Conservation (phyloP, 1,140 invertebrate species). For the Papilio polyxenes region DNA sequence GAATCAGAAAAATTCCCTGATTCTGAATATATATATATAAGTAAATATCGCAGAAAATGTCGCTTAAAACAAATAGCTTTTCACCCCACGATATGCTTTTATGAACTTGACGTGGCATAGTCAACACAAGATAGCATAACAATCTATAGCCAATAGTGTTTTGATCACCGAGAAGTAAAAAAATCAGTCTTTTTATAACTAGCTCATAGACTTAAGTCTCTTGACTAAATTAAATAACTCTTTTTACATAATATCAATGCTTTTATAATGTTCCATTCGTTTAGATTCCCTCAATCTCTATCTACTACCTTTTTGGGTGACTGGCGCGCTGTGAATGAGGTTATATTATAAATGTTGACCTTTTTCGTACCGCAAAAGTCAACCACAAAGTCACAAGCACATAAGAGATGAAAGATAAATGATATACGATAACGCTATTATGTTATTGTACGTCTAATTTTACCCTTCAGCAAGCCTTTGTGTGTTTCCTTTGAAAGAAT, state of each 20-base stretch:
- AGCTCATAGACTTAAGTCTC: no score
- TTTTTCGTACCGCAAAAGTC: not conserved
- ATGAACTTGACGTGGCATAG: no score
- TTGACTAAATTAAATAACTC: no score
- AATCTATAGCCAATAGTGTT: not conserved
- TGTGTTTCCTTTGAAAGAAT: not conserved
- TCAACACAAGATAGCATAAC: not conserved
- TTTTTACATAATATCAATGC: no score
- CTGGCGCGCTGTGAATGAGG: no score
- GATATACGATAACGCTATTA: constrained; percentile 28
- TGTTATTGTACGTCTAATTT: constrained; percentile 21
- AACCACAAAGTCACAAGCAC: not conserved
- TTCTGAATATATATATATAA: no score
- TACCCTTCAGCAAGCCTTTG: constrained; percentile 19
- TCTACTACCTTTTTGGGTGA: not conserved
- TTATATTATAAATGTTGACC: not conserved
- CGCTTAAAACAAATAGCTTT: no score
- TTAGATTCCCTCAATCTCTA: not conserved
- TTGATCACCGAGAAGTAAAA: no score
- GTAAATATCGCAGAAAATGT: no score
- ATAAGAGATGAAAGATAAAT: constrained; percentile 13
- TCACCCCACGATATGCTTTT: no score
- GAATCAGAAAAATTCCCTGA: no score
- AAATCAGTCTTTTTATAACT: no score
- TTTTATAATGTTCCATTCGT: not conserved